Conservation (phyloP, 2,888 invertebrate genomes). For the Girardia tigrina region DNA sequence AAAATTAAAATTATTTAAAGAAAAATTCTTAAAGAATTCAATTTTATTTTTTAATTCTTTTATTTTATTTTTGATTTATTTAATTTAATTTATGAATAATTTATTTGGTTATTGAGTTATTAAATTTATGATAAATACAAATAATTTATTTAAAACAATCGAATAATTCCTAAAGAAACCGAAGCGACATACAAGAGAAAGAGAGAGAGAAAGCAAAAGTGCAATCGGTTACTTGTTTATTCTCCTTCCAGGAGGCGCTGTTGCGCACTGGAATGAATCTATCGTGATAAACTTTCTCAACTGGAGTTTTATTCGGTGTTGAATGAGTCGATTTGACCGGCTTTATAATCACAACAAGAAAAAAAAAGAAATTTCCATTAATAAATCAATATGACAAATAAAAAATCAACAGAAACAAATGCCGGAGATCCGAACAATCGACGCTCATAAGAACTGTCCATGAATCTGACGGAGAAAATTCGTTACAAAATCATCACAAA, state of each 20-base stretch:
- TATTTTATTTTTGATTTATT: too few species aligned
- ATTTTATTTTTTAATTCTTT: too few species aligned
- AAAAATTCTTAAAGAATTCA: too few species aligned
- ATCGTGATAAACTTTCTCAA: constrained; percentile 25
- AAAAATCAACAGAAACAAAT: neutral
- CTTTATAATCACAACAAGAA: neutral
- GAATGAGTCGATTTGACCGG: constrained; percentile 5
- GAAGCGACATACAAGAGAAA: too few species aligned
- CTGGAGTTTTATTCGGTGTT: constrained; percentile 13
- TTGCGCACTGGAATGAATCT: constrained; percentile 29
- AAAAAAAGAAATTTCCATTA: neutral
- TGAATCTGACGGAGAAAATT: neutral
- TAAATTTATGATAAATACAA: too few species aligned
- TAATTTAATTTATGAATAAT: too few species aligned
- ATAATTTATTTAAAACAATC: too few species aligned
- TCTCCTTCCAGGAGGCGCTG: constrained; percentile 25
- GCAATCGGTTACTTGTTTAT: constrained; percentile 21
- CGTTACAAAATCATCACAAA: too few species aligned
- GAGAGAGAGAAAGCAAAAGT: too few species aligned
- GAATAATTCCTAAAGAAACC: too few species aligned
- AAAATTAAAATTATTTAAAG: too few species aligned
- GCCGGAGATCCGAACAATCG: neutral
- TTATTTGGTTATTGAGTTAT: too few species aligned
- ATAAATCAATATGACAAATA: neutral
- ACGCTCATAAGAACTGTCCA: constrained; percentile 19